Evolutionary conservation across 2,797 vertebrate species (phyloP), one percentile per base, ranked within the genome.

Genomic region (Chaetodon trifasciatus): DNA sequence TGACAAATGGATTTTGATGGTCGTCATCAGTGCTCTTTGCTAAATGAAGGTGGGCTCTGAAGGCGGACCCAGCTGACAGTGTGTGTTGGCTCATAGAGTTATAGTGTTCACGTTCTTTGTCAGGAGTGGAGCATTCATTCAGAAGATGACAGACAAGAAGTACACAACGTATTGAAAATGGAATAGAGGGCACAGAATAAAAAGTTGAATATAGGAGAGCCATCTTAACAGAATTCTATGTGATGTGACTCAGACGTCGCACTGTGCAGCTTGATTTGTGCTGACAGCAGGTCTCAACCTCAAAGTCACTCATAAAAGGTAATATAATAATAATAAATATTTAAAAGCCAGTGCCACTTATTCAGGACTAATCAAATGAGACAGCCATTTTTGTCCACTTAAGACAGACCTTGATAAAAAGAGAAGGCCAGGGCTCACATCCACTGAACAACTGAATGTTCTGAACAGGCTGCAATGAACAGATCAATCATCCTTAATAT

Each of bases 181-280:
- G 8, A 76, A 28, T 1, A 56, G 24, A 70, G 40, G n/a, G 6
- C 44, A 80, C 2, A 35, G 9, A n/a, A 10, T 64, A 19, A 35
- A 40, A 57, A 3, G 0, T n/a, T n/a, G 1, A 62, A 57, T 65
- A n/a, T 12, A 49, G n/a, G 23, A 62, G 24, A 32, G 56, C 53
- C 21, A 68, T 53, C 28, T 28, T 28, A 28, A 28, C 1, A 28
- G 28, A 28, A 28, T 28, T 28, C 28, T 28, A 28, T 28, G 28
- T 3, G 1, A 28, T 53, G 53, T 65, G 79, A 73, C 24, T 81
- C 63, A 60, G 56, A 67, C 46, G 19, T 78, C 44, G 37, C 65
- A 60, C 46, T 78, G 70, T n/a, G 50, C 39, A 44, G 55, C 40
- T 50, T 72, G 23, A 47, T 74, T 79, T 84, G 65, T 19, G 8